Evolutionary conservation across 2,888 invertebrate genomes (phyloP), one percentile per base, ranked within the genome.

Genomic region (Nemurella pictetii): DNA sequence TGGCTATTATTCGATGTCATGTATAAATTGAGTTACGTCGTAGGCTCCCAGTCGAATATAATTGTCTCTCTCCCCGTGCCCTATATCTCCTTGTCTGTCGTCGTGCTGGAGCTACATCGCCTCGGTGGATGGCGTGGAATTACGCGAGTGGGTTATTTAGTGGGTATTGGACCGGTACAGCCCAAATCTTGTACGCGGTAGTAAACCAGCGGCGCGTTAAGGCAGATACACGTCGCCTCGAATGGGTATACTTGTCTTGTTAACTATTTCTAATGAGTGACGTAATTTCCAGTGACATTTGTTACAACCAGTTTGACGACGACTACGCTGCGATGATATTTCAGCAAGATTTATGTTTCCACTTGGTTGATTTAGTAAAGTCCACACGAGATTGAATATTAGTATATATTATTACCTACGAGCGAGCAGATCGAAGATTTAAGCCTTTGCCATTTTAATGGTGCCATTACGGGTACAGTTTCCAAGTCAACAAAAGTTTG

Each of bases 161-260:
- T 78, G 78, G 78, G 29, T 78, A 28, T 78, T 78, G 78, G 78
- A 78, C 78, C 78, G 78, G 78, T 78, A 78, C 78, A 78, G n/a
- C 78, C 78, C 78, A 30, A 78, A 78, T 78, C 78, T 78, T 78
- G 78, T 78, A 78, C 28, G 55, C 3, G 55, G 55, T 55, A 55
- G 55, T 55, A 20, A 55, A 20, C 15, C 55, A 55, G 55, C 55
- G 20, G 55, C 20, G 55, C 55, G 55, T 55, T 55, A 55, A 55
- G 55, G 55, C 2, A 55, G 2, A 3, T 55, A 55, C 55, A 55
- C 55, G 55, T 12, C 55, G 55, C 1, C 55, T 55, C 55, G 20
- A 55, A 55, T 55, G 55, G 55, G 55, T 55, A 55, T 7, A 55
- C 55, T 55, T 55, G 55, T 55, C 55, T 55, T 55, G 55, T 55